Conservation (phyloP, 2,888 invertebrate species). For the Dioctria rufipes region DNA sequence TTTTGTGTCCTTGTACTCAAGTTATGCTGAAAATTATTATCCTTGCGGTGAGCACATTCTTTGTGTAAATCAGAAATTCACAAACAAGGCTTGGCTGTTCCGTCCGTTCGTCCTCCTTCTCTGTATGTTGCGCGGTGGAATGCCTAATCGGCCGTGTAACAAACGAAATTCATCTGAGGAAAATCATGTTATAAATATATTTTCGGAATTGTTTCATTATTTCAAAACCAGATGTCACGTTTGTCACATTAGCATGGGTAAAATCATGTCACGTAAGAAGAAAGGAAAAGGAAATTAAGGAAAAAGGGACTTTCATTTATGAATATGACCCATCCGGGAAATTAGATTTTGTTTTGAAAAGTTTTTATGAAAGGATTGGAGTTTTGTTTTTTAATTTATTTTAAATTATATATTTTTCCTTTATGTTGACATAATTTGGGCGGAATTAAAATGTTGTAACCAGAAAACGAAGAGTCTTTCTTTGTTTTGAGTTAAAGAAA, state of each 20-base stretch:
- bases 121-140: neutral
- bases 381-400: too few species aligned
- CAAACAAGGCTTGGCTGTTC: neutral
- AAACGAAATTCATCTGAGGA: constrained; percentile 49
- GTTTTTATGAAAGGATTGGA: neutral
- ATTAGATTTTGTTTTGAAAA: constrained; percentile 30
- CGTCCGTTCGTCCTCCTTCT: constrained; percentile 1
- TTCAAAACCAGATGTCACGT: constrained; percentile 56
- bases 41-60: constrained; percentile 32
- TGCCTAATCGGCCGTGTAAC: constrained; percentile 30
- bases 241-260: constrained; percentile 56
- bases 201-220: constrained; percentile 54
- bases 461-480: too few species aligned
- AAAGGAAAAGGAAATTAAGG: constrained; percentile 55
- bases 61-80: constrained; percentile 28
- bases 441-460: too few species aligned
- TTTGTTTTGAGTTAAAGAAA: too few species aligned
- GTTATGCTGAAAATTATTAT: constrained; percentile 42
- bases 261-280: constrained; percentile 57
- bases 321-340: constrained; percentile 49
- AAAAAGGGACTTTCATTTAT: constrained; percentile 46
- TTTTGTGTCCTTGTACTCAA: neutral
- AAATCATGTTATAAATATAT: constrained; percentile 57
- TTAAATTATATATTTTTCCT: too few species aligned
- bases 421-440: too few species aligned